Conservation (phyloP, 1,140 invertebrate genomes). For the Drosophila ohnishii region DNA sequence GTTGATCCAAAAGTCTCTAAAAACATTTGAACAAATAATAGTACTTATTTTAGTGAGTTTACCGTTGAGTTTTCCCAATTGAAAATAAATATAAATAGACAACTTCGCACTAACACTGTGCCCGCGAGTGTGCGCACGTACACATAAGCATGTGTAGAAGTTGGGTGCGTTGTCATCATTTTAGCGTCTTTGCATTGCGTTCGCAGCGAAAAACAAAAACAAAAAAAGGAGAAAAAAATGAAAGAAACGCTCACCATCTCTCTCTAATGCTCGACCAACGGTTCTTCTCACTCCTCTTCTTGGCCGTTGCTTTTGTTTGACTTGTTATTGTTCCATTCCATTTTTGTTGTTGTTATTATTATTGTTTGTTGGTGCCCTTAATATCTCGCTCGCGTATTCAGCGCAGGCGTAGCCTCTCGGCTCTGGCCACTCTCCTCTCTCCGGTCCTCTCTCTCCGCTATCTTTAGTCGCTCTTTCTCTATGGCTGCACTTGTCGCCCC, state of each 20-base stretch:
- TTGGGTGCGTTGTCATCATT: constrained; percentile 48
- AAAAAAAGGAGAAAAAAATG: neutral
- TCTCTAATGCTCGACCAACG: constrained; percentile 41
- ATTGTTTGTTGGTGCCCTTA: constrained; percentile 42
- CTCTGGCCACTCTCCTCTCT: constrained; percentile 10
- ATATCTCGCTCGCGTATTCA: constrained; percentile 39
- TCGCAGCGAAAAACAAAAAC: constrained; percentile 32
- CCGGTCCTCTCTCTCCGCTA: neutral
- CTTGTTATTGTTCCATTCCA: constrained; percentile 30
- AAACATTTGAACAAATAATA: neutral
- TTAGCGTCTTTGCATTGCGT: constrained; percentile 41
- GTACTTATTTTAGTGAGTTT: no score
- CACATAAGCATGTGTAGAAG: constrained; percentile 12
- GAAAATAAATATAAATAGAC: neutral
- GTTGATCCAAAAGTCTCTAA: no score
- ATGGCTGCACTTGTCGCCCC: constrained; percentile 34
- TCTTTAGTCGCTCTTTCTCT: constrained; percentile 29
- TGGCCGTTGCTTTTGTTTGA: constrained; percentile 20
- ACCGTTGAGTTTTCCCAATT: neutral
- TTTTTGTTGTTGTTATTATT: constrained; percentile 10
- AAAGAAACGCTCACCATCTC: constrained; percentile 20
- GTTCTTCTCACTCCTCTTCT: constrained; percentile 27
- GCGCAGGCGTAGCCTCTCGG: constrained; percentile 46
- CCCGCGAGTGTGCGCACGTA: constrained; percentile 7
- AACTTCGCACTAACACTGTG: neutral